Evolutionary conservation across 2,888 invertebrate genomes (phyloP), one percentile per base, ranked within the genome.

Genomic region (Cenopis cana): DNA sequence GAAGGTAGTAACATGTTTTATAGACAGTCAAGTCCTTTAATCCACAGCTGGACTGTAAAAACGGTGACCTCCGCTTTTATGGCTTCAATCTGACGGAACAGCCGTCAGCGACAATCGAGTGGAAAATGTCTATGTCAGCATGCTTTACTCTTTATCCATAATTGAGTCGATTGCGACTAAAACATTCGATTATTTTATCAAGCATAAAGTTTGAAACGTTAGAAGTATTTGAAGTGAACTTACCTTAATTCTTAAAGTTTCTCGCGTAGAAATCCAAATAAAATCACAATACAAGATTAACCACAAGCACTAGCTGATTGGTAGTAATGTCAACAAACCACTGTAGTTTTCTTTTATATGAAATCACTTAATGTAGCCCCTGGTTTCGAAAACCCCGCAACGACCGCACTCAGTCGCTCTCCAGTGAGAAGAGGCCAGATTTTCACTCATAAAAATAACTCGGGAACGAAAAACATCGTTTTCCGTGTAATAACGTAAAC

Each of bases 391-490:
- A 73, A 73, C 24, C 49, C 60, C 65, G 59, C 67, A 50, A 10
- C 61, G 71, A 74, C 72, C 75, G 75, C 75, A 73, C 72, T 68
- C 60, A 29, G 41, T 18, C 75, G 71, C 76, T 75, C 78, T 71
- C 73, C 74, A 72, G 69, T 36, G 38, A 73, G 77, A 80, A 81
- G 78, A 80, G 82, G 81, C 79, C 77, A 76, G 82, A 79, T 83
- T 86, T 86, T 84, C 84, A 83, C 83, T 85, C 82, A 87, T 86
- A 85, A 88, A 89, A 89, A 88, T 88, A 89, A 88, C 87, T 80
- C 83, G 75, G 78, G 74, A 78, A 81, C 80, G 82, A 83, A 84
- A 87, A 87, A 85, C 85, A 84, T 81, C 79, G 83, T 82, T 82
- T 70, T 69, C 75, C 72, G 68, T 74, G 74, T 76, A 74, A 68